Base-by-base conservation (phyloP, 2,797 vertebrate species). In the Epinephelus malabaricus region DNA sequence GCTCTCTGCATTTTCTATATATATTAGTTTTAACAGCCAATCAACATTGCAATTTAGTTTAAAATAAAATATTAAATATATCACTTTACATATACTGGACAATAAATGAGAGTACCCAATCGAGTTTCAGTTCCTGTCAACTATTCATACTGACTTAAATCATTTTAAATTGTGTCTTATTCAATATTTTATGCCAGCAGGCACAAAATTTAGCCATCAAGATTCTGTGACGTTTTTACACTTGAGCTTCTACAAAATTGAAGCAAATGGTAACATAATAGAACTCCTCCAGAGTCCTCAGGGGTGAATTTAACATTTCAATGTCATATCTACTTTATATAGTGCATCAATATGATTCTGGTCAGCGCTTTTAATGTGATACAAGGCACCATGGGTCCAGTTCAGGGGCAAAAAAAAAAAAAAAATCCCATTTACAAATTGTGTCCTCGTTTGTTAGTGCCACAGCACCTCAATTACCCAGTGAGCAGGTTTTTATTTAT, bases 401-500 rank as follows among this genome's bases (percentile, higher is more conserved):
- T 93, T 93, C 77, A 65, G 82, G 73, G 65, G 84, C 67, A 17
- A 46, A 40, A 46, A 85, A 92, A 89, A 40, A 92, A 91, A 93
- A 79, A 69, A 92, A 91, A 93, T 92, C 91, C 91, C 89, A 94
- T 95, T 95, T 94, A 95, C 90, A 95, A 95, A 94, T 92, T 88
- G 91, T 94, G 93, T 95, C 93, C 92, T 95, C 92, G 77, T 95
- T 95, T 95, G 95, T 96, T 95, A 95, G 95, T 92, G 90, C 93
- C 92, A 93, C 87, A 76, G 93, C 91, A 95, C 95, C 95, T 94
- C 95, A 96, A 95, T 96, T 96, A 96, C 93, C 92, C 94, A 91
- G 93, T 88, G 93, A 95, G 94, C 92, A 94, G 93, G 94, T 94
- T 95, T 94, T 95, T 95, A 96, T 95, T 95, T 96, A 96, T 96